Conservation (phyloP, 2,888 invertebrate genomes). For the Seira ritae region DNA sequence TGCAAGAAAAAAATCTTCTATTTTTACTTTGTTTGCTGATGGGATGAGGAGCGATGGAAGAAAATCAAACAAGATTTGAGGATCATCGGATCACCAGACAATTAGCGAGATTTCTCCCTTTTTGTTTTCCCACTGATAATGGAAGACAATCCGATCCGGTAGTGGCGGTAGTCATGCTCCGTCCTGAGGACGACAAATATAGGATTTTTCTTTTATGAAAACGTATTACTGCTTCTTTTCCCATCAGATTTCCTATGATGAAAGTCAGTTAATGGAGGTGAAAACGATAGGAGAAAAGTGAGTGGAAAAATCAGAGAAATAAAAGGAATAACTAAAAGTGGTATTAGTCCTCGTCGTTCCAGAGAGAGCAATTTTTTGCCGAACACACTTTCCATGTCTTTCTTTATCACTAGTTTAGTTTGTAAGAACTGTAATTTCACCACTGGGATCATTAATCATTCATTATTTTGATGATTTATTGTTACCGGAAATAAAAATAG, state of each 20-base stretch:
- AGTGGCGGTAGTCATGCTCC: too few relatives aligned
- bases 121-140: background rate
- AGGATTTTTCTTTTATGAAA: too few relatives aligned
- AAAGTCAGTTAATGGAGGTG: too few relatives aligned
- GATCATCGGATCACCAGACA: slow-evolving; percentile 14
- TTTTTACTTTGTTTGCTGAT: background rate
- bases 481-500: slow-evolving; percentile 7
- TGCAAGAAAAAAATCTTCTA: background rate
- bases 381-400: too few relatives aligned
- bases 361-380: too few relatives aligned
- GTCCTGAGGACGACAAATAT: too few relatives aligned
- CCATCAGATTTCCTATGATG: too few relatives aligned
- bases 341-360: too few relatives aligned
- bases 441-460: background rate
- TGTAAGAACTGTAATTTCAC: background rate
- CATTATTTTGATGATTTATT: slow-evolving; percentile 1
- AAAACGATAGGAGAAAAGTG: too few relatives aligned
- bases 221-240: too few relatives aligned
- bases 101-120: background rate
- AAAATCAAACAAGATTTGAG: slow-evolving; percentile 6
- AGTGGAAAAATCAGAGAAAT: too few relatives aligned
- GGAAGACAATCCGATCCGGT: slow-evolving; percentile 4
- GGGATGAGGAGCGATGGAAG: background rate
- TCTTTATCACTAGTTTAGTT: too few relatives aligned
- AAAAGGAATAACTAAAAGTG: background rate